These are phyloP conservation scores for Microchirus variegatus DNA, from an alignment of 2,797 vertebrate species.

Conservation along the genomic window DNA sequence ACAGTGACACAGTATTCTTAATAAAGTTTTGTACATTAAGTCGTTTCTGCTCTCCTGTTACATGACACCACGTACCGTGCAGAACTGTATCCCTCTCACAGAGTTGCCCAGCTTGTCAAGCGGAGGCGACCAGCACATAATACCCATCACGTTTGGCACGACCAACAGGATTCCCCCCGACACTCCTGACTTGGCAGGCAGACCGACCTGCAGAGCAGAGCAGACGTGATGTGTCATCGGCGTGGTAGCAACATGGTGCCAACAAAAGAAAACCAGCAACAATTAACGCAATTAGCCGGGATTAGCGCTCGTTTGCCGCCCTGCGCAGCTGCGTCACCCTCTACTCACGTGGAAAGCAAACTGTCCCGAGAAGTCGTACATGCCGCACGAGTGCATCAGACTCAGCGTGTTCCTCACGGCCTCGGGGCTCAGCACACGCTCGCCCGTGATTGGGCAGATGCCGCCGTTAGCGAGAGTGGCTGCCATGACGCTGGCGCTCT, in stretches of 20 bases:
- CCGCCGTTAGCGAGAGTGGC: constrained; percentile 96
- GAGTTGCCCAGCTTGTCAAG: constrained; percentile 97
- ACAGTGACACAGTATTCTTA: too few relatives aligned
- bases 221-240: constrained; percentile 6
- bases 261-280: too few relatives aligned
- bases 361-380: constrained; percentile 99
- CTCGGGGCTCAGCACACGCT: constrained; percentile 94
- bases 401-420: constrained; percentile 96
- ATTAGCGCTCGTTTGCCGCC: too few relatives aligned
- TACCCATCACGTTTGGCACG: constrained; percentile 97
- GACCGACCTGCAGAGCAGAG: constrained; percentile 86
- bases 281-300: too few relatives aligned
- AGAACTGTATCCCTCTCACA: constrained; percentile 95
- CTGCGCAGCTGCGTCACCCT: background rate
- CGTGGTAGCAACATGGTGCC: background rate
- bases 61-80: constrained; percentile 82
- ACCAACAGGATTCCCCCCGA: constrained; percentile 94
- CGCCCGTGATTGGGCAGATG: constrained; percentile 96
- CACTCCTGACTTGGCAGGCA: constrained; percentile 96
- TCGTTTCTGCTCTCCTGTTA: background rate
- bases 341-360: constrained; percentile 96
- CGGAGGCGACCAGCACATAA: constrained; percentile 97
- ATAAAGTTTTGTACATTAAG: too few relatives aligned
- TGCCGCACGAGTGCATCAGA: constrained; percentile 99
- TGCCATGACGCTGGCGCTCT: constrained; percentile 97